Conservation (phyloP, 2,888 invertebrate genomes). For the Polydrusus pterygomalis region DNA sequence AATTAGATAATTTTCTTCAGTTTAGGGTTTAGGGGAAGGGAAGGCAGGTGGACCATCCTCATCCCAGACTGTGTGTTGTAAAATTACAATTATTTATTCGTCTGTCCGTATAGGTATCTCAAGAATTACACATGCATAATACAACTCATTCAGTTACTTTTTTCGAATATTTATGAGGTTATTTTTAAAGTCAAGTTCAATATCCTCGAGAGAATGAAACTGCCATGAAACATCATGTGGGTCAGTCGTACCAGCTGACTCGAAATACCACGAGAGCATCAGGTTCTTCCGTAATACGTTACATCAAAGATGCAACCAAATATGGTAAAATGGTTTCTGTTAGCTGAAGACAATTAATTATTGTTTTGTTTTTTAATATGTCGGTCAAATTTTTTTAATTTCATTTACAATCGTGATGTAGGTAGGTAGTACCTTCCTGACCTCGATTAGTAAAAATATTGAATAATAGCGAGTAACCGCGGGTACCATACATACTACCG, state of each 20-base stretch:
- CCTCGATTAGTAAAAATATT: neutral
- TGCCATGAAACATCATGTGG: constrained; percentile 46
- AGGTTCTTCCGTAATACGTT: constrained; percentile 44
- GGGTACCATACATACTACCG: too few species aligned
- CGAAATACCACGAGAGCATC: constrained; percentile 40
- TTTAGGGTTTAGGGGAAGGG: too few species aligned
- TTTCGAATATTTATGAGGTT: constrained; percentile 17
- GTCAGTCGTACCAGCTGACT: constrained; percentile 53
- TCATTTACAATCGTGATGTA: neutral
- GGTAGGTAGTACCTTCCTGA: neutral
- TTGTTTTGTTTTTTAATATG: constrained; percentile 11
- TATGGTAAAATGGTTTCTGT: constrained; percentile 39
- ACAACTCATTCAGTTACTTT: constrained; percentile 11
- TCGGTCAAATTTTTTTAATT: neutral
- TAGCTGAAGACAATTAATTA: constrained; percentile 20
- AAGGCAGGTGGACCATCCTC: too few species aligned
- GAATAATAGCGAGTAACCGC: too few species aligned
- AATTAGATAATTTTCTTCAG: too few species aligned
- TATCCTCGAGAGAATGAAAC: constrained; percentile 49
- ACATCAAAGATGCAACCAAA: constrained; percentile 39
- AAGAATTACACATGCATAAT: neutral
- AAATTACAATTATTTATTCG: neutral
- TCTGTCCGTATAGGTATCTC: neutral
- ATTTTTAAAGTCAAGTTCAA: constrained; percentile 50
- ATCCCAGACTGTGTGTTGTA: too few species aligned